A percentile compares a stretch with the other conserved stretches of the same genome.
phyloP scores from a whole-genome alignment of 2,797 vertebrate species.

The Phrynocephalus vlangalii region DNA sequence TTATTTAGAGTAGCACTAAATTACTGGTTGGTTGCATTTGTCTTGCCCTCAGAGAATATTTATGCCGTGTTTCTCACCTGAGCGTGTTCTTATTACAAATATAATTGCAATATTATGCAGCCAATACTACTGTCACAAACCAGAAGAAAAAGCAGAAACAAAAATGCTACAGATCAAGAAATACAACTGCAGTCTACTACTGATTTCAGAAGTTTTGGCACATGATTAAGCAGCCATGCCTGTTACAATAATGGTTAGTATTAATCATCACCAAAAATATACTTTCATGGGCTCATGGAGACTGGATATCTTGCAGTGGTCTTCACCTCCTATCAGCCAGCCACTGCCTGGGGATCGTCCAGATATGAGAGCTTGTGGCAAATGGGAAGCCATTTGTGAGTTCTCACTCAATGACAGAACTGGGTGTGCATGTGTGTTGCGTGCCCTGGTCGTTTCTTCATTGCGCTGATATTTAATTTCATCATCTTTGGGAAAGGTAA shows the following conservation, averaged over 20 bases:
- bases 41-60: slow-evolving; percentile 52
- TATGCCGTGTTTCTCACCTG: slow-evolving; percentile 45
- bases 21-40: slow-evolving; percentile 30
- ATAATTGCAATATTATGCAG: slow-evolving; percentile 35
- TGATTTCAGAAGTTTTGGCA: neutral
- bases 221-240: neutral
- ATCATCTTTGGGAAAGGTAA: neutral
- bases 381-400: neutral
- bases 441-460: neutral
- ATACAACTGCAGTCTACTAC: slow-evolving; percentile 11
- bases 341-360: neutral
- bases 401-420: neutral
- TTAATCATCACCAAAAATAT: slow-evolving; percentile 8
- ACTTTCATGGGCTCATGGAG: neutral
- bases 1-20: slow-evolving; percentile 48
- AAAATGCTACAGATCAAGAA: slow-evolving; percentile 36
- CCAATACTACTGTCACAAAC: slow-evolving; percentile 48
- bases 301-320: neutral
- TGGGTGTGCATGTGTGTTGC: neutral
- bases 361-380: neutral
- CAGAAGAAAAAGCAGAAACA: slow-evolving; percentile 24
- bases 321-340: neutral
- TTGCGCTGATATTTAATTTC: neutral
- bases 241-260: slow-evolving; percentile 15
- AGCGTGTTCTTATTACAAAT: slow-evolving; percentile 28